Evolutionary conservation across 2,888 invertebrate species (phyloP).

Genomic region (Zonitis immaculata): DNA sequence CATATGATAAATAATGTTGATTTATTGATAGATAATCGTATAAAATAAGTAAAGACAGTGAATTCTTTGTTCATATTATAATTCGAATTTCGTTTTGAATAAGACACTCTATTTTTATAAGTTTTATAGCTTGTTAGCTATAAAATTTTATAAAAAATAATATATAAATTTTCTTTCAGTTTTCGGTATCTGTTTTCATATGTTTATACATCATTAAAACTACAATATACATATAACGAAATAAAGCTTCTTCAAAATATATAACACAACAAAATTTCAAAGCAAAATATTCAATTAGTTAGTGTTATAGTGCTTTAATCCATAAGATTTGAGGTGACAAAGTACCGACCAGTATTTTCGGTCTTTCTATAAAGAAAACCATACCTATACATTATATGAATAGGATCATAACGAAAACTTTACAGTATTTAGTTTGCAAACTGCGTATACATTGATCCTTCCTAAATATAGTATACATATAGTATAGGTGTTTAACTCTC

Average conservation of each 20-base stretch:
- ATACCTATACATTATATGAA: too few relatives aligned
- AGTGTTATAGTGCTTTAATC: neutral
- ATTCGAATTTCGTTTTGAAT: neutral
- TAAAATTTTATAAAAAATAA: neutral
- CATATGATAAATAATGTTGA: slow-evolving; percentile 2
- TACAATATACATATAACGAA: too few relatives aligned
- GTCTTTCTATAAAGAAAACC: neutral
- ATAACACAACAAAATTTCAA: too few relatives aligned
- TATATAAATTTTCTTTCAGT: neutral
- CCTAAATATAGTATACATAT: neutral
- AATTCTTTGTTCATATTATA: neutral
- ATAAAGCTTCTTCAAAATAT: too few relatives aligned
- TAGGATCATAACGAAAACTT: neutral
- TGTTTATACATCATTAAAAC: neutral
- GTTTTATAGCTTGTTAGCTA: neutral
- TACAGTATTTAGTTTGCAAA: neutral
- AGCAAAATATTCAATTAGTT: neutral
- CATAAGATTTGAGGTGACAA: neutral
- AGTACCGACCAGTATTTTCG: neutral
- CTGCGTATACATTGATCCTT: neutral
- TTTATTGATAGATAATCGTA: neutral
- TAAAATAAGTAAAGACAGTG: too few relatives aligned
- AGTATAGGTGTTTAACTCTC: too few relatives aligned
- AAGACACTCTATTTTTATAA: slow-evolving; percentile 1
- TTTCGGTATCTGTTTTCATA: neutral